phyloP scores from a whole-genome alignment of 1,140 invertebrate species.

The Pseudomyrmex gracilis region DNA sequence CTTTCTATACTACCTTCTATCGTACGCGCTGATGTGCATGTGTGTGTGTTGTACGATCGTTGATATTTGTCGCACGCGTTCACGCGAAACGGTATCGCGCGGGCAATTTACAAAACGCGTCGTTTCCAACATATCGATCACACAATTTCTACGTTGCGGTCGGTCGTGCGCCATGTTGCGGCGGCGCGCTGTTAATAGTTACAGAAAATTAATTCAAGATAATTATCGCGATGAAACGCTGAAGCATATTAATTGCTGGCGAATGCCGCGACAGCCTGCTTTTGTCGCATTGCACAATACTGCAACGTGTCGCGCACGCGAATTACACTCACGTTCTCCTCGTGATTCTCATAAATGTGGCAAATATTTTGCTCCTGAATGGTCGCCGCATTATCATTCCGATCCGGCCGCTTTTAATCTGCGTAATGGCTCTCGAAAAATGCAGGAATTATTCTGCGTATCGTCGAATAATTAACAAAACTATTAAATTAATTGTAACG shows the following conservation, averaged over 20 bases:
- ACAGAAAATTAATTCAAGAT: constrained; percentile 66
- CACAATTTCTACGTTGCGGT: constrained; percentile 25
- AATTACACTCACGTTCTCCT: constrained; percentile 5
- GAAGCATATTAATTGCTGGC: constrained; percentile 46
- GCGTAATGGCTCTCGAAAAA: constrained; percentile 24
- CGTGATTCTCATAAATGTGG: constrained; percentile 23
- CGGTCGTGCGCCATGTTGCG: not conserved
- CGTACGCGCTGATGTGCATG: too few relatives aligned
- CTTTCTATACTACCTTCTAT: not conserved
- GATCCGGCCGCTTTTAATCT: constrained; percentile 19
- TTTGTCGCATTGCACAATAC: constrained; percentile 44
- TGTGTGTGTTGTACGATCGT: not conserved
- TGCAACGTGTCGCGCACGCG: constrained; percentile 33
- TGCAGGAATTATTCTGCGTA: constrained; percentile 13
- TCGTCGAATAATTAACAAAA: constrained; percentile 23
- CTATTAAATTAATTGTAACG: constrained; percentile 16
- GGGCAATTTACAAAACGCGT: constrained; percentile 60
- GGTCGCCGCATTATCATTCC: constrained; percentile 11
- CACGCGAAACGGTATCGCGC: constrained; percentile 37
- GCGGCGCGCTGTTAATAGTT: constrained; percentile 49
- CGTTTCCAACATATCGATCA: constrained; percentile 45
- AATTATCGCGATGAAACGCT: constrained; percentile 64
- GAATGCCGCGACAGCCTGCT: constrained; percentile 9
- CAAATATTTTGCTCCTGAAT: constrained; percentile 25
- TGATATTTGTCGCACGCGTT: constrained; percentile 56